Base-by-base conservation (phyloP, 2,797 vertebrate genomes). In the Discoglossus pictus region DNA sequence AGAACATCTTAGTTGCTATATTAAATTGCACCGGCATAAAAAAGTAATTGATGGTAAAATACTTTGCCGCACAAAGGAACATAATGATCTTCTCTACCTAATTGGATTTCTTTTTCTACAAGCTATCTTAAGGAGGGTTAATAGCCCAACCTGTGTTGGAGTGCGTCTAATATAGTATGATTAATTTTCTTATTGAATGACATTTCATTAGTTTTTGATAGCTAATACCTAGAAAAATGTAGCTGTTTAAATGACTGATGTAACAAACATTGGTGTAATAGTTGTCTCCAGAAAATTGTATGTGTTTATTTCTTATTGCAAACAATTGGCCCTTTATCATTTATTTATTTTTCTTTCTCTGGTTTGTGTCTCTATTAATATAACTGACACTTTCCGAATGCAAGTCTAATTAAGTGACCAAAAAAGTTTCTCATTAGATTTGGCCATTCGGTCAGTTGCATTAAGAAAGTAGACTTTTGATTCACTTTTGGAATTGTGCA, bases 81-180 rank as follows among this genome's bases (percentile, higher is more conserved):
- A 66, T 66, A 66, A 66, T 66, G 64, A 50, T 66, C 43, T 47
- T 34, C 54, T 58, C 53, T 50, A 59, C 50, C 55, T 66, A 66
- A 66, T 66, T 66, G 58, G 21, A 66, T 66, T 66, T 58, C n/a
- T 64, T 21, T 66, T 59, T 25, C 23, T 27, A 55, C 54, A 66
- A 66, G 64, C 46, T 24, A 24, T 24, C 11, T 25, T 48, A n/a
- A 48, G 23, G 53, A 66, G 64, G 53, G 42, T 66, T 66, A 66
- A 66, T 66, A 58, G 64, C 51, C 50, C 23, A 58, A 48, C 35
- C 44, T 40, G 20, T 58, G 53, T 59, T 48, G 12, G 35, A 50
- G 54, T 59, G 27, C 8, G 54, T 66, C 64, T 59, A 58, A n/a
- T 58, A 59, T 58, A 66, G 43, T 66, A 66, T 58, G 53, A 66